Evolutionary conservation across 2,797 vertebrate genomes (phyloP).

Genomic region (Leuciscus waleckii): DNA sequence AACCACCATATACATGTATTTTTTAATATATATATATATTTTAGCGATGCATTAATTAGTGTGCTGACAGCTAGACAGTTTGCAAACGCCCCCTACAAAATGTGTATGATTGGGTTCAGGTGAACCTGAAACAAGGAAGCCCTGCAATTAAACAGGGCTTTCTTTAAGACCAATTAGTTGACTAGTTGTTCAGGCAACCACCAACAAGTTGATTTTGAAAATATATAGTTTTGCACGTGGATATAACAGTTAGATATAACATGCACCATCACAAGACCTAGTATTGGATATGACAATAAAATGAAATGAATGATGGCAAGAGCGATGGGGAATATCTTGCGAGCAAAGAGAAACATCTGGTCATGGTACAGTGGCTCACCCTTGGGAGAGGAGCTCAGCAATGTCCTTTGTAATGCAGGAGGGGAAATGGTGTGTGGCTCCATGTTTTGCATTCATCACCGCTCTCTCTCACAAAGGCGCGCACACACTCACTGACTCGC

Average conservation of each 20-base stretch:
- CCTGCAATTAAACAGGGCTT: slow-evolving; percentile 14
- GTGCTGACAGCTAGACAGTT: neutral
- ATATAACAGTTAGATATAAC: neutral
- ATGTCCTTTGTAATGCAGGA: slow-evolving; percentile 64
- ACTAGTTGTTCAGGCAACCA: slow-evolving; percentile 4
- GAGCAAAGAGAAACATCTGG: slow-evolving; percentile 57
- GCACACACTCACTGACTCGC: slow-evolving; percentile 45
- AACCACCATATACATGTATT: neutral
- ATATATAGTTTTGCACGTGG: neutral
- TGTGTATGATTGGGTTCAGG: slow-evolving; percentile 20
- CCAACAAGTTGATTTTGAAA: neutral
- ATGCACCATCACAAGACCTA: slow-evolving; percentile 4
- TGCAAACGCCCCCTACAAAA: neutral
- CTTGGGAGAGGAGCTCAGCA: slow-evolving; percentile 54
- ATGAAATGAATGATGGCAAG: neutral
- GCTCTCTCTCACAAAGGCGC: slow-evolving; percentile 31
- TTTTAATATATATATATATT: neutral
- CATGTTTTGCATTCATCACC: slow-evolving; percentile 68
- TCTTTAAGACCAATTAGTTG: slow-evolving; percentile 13
- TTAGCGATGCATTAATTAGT: slow-evolving; percentile 17
- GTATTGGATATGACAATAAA: slow-evolving; percentile 19
- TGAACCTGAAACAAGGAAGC: slow-evolving; percentile 9
- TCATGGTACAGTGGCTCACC: slow-evolving; percentile 61
- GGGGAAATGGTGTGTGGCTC: slow-evolving; percentile 58
- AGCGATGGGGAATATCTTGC: slow-evolving; percentile 15